Evolutionary conservation across 2,113 vertebrate species (phyloP), one percentile per base, ranked within the genome.

Genomic region (Burhinus bistriatus): DNA sequence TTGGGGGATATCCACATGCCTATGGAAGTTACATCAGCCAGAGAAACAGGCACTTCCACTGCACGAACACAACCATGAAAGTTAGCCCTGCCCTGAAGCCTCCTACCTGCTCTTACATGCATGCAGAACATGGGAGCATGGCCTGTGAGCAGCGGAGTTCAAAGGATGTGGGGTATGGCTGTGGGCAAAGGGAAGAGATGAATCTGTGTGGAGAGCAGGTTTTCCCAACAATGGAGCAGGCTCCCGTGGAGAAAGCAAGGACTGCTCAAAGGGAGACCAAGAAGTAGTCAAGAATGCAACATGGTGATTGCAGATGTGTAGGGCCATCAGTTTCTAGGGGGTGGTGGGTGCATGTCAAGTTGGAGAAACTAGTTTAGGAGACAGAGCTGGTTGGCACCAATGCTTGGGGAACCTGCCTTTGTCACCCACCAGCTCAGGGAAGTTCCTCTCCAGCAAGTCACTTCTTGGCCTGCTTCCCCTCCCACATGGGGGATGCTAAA

Each of bases 101-200:
- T 70, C 36, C 69, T 77, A 18, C 34, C 55, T 47, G 40, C 38
- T 59, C 38, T 44, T 57, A 3, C 19, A 5, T 0, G 1, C 1
- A 2, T 7, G 16, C 6, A 23, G 45, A 21, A 20, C 0, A 4
- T 15, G 64, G 44, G 30, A 49, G 25, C 61, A 26, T 1, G 12
- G 38, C 22, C 51, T 29, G 20, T 0, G 14, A 66, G 62, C 47
- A 66, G 29, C 0, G 0, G 21, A 26, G 22, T 2, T 30, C 61
- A 32, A 44, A 29, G 76, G n/a, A 12, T 29, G 5, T 45, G 84
- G 44, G 42, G 17, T 12, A 34, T 11, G 36, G 18, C 23, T 59
- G 27, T 15, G 62, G 57, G 51, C 23, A 77, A 32, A 69, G 34
- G 25, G 26, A 38, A 18, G 36, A 65, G 62, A 32, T 17, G 44